phyloP scores from a whole-genome alignment of 2,888 invertebrate species.

The Thecophora atra region DNA sequence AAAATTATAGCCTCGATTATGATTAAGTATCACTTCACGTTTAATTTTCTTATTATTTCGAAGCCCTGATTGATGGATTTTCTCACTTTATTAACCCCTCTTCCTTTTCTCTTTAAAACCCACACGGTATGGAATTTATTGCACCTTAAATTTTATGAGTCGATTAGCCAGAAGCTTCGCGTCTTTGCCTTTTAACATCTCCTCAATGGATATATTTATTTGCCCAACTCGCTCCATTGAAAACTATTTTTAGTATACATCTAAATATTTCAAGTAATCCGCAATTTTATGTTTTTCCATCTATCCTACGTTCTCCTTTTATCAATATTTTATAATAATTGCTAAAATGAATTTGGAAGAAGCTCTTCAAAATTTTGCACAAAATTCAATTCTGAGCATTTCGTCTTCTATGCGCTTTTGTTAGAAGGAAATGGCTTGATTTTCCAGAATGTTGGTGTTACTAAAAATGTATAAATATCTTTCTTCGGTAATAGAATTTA shows the following conservation, averaged over 20 bases:
- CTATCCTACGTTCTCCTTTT: not conserved
- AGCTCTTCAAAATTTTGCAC: slow-evolving; percentile 40
- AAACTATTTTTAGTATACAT: not conserved
- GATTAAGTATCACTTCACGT: no score
- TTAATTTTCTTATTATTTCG: no score
- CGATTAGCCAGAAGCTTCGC: no score
- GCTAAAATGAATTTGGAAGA: slow-evolving; percentile 19
- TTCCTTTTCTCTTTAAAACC: no score
- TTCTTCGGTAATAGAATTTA: no score
- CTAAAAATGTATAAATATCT: not conserved
- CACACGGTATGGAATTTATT: no score
- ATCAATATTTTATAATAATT: slow-evolving; percentile 25
- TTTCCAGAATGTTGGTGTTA: slow-evolving; percentile 44
- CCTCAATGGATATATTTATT: not conserved
- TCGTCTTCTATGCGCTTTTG: slow-evolving; percentile 48
- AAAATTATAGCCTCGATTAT: no score
- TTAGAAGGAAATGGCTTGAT: slow-evolving; percentile 50
- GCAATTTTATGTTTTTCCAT: not conserved
- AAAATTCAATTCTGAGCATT: slow-evolving; percentile 40
- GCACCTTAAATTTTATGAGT: no score
- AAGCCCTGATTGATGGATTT: no score
- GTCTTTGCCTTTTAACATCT: no score
- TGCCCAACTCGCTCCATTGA: not conserved
- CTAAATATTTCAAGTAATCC: not conserved
- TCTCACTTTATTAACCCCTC: no score